Conservation (phyloP, 2,113 vertebrate genomes). For the Carlito syrichta region DNA sequence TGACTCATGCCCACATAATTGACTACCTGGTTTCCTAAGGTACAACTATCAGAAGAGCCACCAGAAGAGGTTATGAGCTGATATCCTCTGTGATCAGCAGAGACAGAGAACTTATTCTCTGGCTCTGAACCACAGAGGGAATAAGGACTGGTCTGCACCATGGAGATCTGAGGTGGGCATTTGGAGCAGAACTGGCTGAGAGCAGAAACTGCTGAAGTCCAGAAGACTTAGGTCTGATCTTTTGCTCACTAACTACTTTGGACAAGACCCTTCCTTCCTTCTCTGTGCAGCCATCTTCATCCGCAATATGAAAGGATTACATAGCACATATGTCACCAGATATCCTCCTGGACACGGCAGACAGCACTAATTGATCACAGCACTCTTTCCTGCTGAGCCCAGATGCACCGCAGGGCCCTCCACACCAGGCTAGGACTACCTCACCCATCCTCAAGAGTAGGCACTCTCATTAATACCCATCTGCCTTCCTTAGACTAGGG, state of each 20-base stretch:
- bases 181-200: neutral
- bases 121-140: neutral
- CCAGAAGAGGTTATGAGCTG: neutral
- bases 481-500: no score
- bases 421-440: neutral
- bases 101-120: neutral
- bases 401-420: neutral
- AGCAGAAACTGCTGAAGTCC: neutral
- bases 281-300: neutral
- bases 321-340: neutral
- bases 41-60: neutral
- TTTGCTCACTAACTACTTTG: neutral
- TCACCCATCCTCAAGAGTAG: neutral
- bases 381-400: neutral
- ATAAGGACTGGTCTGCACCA: neutral
- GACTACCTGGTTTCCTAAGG: neutral
- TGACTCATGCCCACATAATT: fast-evolving
- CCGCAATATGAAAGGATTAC: neutral
- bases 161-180: no score
- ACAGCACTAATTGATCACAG: neutral
- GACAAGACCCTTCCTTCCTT: neutral
- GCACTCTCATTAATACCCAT: neutral
- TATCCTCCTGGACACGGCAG: neutral
- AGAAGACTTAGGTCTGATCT: neutral
- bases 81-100: neutral